phyloP scores from a whole-genome alignment of 2,113 vertebrate genomes.

The Bubo scandiacus region DNA sequence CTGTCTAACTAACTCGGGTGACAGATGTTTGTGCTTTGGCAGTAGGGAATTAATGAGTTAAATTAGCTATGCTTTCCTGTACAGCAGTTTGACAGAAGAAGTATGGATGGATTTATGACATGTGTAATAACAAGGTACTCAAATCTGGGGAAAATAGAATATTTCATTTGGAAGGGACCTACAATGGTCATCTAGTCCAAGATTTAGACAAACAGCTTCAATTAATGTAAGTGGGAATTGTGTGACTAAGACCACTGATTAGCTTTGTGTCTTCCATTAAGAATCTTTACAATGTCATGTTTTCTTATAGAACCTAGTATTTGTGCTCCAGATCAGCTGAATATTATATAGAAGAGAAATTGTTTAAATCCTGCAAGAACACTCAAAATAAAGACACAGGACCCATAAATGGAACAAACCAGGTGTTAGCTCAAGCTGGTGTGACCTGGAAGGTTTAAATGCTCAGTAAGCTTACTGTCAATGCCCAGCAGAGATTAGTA shows the following conservation, averaged over 20 bases:
- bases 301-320: not conserved
- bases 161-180: not conserved
- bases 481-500: not conserved
- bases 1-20: not conserved
- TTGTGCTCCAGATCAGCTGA: not conserved
- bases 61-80: not conserved
- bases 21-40: not conserved
- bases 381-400: not conserved
- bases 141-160: not conserved
- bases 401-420: not conserved
- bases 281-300: not conserved
- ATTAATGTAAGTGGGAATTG: not conserved
- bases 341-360: not conserved
- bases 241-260: not conserved
- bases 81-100: not conserved
- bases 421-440: not conserved
- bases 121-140: not conserved
- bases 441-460: not conserved
- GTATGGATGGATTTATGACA: not conserved
- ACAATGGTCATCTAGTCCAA: not conserved
- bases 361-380: not conserved
- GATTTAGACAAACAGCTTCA: not conserved
- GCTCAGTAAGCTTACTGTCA: not conserved
- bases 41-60: not conserved
- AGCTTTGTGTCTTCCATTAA: not conserved